phyloP scores from a whole-genome alignment of 2,888 invertebrate genomes.

The Acrobasis suavella region DNA sequence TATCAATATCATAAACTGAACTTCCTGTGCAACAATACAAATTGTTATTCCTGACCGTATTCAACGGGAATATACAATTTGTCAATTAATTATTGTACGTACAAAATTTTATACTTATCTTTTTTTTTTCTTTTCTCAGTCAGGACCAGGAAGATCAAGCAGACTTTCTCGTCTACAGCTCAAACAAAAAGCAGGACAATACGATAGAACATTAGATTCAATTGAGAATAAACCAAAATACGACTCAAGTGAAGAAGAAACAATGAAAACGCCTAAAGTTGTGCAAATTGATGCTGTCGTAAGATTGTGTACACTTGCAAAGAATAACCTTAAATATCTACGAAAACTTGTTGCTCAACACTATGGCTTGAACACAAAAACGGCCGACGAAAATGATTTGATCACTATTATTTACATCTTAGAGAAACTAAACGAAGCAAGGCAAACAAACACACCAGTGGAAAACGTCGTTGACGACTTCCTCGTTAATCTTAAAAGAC shows the following conservation, averaged over 20 bases:
- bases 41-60: too few species aligned
- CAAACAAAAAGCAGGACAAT: too few species aligned
- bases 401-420: conserved; percentile 9
- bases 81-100: too few species aligned
- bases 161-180: too few species aligned
- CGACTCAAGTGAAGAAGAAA: neutral
- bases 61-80: too few species aligned
- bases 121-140: too few species aligned
- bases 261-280: neutral
- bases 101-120: too few species aligned
- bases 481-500: neutral
- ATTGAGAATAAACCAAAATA: too few species aligned
- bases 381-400: conserved; percentile 11
- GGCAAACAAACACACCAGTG: neutral
- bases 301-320: conserved; percentile 4
- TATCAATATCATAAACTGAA: too few species aligned
- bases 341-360: neutral
- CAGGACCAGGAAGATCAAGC: too few species aligned
- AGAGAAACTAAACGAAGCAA: conserved; percentile 9
- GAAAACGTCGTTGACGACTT: conserved; percentile 5
- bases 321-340: neutral
- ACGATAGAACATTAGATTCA: too few species aligned
- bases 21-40: too few species aligned
- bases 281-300: neutral
- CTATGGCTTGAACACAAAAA: conserved; percentile 12